Base-by-base conservation (phyloP, 2,797 vertebrate genomes). In the Pachyuromys duprasi region DNA sequence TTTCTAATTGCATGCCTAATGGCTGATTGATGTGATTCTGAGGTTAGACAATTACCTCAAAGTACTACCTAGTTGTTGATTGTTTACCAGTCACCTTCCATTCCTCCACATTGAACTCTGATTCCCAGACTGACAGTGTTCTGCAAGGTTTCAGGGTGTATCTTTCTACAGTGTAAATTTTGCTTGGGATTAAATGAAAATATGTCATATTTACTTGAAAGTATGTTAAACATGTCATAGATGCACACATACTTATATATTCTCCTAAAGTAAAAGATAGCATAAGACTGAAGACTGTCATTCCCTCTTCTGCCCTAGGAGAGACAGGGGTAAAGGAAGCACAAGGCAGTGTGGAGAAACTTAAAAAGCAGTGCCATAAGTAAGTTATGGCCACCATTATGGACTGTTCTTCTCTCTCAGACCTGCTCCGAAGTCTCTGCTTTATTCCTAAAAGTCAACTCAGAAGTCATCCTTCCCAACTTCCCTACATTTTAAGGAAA, bases 1-100 rank as follows among this genome's bases (percentile, higher is more conserved):
- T 94, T 96, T 96, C 96, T 96, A 96, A 97, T 96, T 96, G 92
- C 84, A 76, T 93, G 67, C 69, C 69, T 96, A 88, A 94, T 96
- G 74, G 24, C 78, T 96, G 90, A 94, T 95, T 97, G 95, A 97
- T 72, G 69, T 93, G 87, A 97, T 95, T 96, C 92, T 93, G 90
- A 88, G 67, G 55, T 95, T 96, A 95, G 79, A 90, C 42, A 84
- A 86, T 74, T 96, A 95, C n/a, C 55, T n/a, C 15, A 87, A 95
- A 81, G 91, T 93, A 13, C 49, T 96, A n/a, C n/a, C 36, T 93
- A 91, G 36, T 86, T 92, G 79, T 65, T 70, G 24, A 96, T 92
- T 86, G 45, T 95, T 97, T 94, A 78, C 72, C 57, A 93, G 26
- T 86, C 67, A 92, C 78, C 62, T 11, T 95, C 75, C 57, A 53